These are phyloP conservation scores for Rafetus swinhoei DNA, from an alignment of 2,113 vertebrate species.

Conservation along the genomic window DNA sequence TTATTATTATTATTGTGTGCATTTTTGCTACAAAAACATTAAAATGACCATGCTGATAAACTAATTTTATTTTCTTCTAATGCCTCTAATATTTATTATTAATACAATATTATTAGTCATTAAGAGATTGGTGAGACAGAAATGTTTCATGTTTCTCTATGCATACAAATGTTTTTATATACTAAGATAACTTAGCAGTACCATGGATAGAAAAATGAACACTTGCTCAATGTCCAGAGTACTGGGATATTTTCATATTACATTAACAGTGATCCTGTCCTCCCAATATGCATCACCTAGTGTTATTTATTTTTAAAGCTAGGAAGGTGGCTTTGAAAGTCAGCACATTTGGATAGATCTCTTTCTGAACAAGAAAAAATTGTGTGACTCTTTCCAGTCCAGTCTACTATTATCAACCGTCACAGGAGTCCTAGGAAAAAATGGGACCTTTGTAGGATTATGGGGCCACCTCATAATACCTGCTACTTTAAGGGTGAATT, in stretches of 20 bases:
- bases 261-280: not conserved
- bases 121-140: not conserved
- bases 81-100: not conserved
- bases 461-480: not conserved
- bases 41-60: not conserved
- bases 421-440: not conserved
- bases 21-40: not conserved
- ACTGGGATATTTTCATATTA: not conserved
- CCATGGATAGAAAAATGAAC: not conserved
- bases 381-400: not conserved
- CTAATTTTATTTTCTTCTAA: not conserved
- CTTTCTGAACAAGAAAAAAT: not conserved
- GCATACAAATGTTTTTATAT: not conserved
- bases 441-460: not conserved
- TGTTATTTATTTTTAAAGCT: constrained; percentile 22
- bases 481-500: not conserved
- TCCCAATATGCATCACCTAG: not conserved
- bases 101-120: not conserved
- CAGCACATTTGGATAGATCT: not conserved
- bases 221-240: not conserved
- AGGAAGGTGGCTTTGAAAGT: constrained; percentile 8
- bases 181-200: not conserved
- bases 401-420: not conserved
- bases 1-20: not conserved
- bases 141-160: not conserved